Conservation (phyloP, 2,888 invertebrate species). For the Sarcophaga variegata region DNA sequence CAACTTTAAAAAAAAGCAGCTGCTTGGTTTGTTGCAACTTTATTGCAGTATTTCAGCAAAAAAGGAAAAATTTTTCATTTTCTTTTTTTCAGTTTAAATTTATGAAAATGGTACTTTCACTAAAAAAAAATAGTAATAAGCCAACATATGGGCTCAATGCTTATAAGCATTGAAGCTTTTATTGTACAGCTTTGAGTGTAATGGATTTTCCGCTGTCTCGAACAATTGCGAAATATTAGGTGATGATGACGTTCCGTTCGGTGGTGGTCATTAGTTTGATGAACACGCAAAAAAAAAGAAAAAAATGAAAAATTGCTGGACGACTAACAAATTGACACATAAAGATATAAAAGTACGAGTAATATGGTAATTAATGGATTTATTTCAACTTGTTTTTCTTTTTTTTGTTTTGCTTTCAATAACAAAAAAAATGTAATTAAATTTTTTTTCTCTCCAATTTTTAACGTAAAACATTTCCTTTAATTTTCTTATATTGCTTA, state of each 20-base stretch:
- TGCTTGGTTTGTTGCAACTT: slow-evolving; percentile 14
- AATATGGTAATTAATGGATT: slow-evolving; percentile 9
- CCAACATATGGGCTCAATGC: no score
- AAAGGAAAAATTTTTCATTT: slow-evolving; percentile 21
- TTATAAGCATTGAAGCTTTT: not conserved
- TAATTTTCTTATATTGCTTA: no score
- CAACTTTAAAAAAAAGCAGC: slow-evolving; percentile 35
- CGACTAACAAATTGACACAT: slow-evolving; percentile 28
- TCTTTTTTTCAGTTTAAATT: not conserved
- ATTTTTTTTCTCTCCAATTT: no score
- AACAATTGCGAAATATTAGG: slow-evolving; percentile 50
- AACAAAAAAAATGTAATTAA: no score
- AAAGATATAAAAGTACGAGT: not conserved
- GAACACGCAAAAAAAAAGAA: not conserved
- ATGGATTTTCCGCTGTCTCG: slow-evolving; percentile 59
- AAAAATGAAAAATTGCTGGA: slow-evolving; percentile 14
- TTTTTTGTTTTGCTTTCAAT: no score
- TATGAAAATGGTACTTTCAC: slow-evolving; percentile 55
- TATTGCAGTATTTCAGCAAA: slow-evolving; percentile 1
- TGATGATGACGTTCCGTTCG: not conserved
- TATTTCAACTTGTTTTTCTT: not conserved
- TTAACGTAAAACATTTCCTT: no score
- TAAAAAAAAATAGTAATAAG: slow-evolving; percentile 12
- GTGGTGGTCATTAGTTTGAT: slow-evolving; percentile 43
- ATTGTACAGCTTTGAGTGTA: slow-evolving; percentile 2